These are phyloP conservation scores for Idaea straminata DNA, from an alignment of 2,888 invertebrate species.

Conservation along the genomic window DNA sequence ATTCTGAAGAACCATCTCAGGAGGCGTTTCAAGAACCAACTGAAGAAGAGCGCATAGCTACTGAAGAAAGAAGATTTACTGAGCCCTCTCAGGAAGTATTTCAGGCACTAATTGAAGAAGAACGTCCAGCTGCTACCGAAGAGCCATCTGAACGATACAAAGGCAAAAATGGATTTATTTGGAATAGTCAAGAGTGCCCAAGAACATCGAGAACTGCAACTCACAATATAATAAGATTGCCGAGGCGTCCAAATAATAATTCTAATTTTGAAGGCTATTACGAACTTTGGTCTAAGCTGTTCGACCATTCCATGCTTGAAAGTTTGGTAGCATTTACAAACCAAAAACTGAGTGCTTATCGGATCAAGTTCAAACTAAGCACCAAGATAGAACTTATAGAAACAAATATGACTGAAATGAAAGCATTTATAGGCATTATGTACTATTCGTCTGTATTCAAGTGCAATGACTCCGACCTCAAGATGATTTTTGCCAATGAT, in stretches of 20 bases:
- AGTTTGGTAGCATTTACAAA: conserved; percentile 20
- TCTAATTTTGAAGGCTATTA: conserved; percentile 22
- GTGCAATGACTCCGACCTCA: conserved; percentile 17
- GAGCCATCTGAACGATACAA: conserved; percentile 2
- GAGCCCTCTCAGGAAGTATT: too few species aligned
- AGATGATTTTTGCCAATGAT: conserved; percentile 23
- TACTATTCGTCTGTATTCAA: conserved; percentile 25
- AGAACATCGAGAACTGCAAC: conserved; percentile 6
- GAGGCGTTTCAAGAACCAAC: too few species aligned
- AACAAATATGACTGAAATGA: conserved; percentile 23
- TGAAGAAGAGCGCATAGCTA: too few species aligned
- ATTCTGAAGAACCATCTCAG: too few species aligned
- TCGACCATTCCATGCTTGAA: conserved; percentile 22
- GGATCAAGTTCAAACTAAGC: conserved; percentile 18
- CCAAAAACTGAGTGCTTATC: conserved; percentile 25
- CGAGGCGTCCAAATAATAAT: too few species aligned
- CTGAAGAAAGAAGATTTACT: too few species aligned
- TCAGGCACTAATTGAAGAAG: too few species aligned
- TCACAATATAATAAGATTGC: conserved; percentile 5
- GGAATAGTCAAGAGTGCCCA: conserved; percentile 7
- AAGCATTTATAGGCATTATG: conserved; percentile 20
- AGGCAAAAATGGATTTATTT: conserved; percentile 8
- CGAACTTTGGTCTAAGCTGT: conserved; percentile 22
- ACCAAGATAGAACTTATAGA: conserved; percentile 16
- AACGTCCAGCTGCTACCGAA: too few species aligned